Conservation (phyloP, 2,888 invertebrate species). For the Rhaphigaster nebulosa region DNA sequence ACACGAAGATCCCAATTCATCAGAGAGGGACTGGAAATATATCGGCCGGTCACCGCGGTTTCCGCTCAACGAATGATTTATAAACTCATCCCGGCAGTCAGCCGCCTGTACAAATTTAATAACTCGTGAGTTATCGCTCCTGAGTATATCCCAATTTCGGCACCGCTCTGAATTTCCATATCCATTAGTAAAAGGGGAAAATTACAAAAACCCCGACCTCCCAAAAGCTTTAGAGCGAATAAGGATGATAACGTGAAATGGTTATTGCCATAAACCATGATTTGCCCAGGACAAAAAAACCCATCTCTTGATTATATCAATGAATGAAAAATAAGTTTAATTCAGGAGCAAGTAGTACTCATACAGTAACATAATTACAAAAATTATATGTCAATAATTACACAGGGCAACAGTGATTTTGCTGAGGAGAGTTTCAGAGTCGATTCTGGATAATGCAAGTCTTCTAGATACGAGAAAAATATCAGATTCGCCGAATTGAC, state of each 20-base stretch:
- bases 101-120: conserved; percentile 41
- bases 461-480: too few relatives aligned
- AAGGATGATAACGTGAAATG: neutral
- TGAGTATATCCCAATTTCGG: conserved; percentile 29
- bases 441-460: too few relatives aligned
- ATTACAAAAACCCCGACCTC: neutral
- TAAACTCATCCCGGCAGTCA: conserved; percentile 14
- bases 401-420: too few relatives aligned
- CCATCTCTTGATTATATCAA: too few relatives aligned
- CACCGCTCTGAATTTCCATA: neutral
- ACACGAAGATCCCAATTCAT: neutral
- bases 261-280: neutral
- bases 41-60: neutral
- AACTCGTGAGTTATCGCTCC: conserved; percentile 30
- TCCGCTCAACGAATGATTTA: neutral
- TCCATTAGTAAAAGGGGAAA: conserved; percentile 37
- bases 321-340: too few relatives aligned
- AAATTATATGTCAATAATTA: too few relatives aligned
- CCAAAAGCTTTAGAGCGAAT: neutral
- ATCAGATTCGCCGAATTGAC: too few relatives aligned
- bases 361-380: too few relatives aligned
- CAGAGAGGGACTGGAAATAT: neutral
- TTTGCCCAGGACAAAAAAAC: neutral
- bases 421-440: too few relatives aligned
- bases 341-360: too few relatives aligned